Percentiles rank a stretch among this genome's conserved stretches.
phyloP scores from a whole-genome alignment of 2,113 vertebrate genomes.

The Epinephelus fuscoguttatus region DNA sequence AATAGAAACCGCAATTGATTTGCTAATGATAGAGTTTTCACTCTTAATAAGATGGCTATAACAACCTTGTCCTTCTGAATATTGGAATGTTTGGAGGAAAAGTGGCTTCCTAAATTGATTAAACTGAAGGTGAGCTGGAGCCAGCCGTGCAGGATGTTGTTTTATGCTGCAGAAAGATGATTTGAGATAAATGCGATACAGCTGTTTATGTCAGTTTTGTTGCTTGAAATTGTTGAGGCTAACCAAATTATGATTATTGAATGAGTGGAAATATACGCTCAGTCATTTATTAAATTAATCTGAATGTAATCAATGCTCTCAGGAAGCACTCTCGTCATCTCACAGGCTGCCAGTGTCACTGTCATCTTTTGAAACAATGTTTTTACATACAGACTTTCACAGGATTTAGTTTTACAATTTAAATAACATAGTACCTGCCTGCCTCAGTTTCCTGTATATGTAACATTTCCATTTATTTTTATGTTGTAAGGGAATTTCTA shows the following conservation, averaged over 20 bases:
- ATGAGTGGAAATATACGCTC: slow-evolving; percentile 38
- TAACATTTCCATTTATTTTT: not conserved
- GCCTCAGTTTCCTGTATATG: not conserved
- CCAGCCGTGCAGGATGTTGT: slow-evolving; percentile 58
- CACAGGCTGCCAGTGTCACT: not conserved
- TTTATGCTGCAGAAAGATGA: slow-evolving; percentile 67
- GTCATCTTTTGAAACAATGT: not conserved
- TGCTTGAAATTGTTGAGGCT: slow-evolving; percentile 31
- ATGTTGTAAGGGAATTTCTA: not conserved
- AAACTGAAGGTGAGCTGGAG: slow-evolving; percentile 66
- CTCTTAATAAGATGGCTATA: slow-evolving; percentile 63
- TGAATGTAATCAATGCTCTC: slow-evolving; percentile 3
- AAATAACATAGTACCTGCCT: not conserved
- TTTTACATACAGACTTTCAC: not conserved
- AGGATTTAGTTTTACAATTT: not conserved
- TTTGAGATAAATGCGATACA: slow-evolving; percentile 67
- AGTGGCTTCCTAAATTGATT: slow-evolving; percentile 75
- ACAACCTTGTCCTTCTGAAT: slow-evolving; percentile 60
- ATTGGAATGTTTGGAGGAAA: slow-evolving; percentile 55
- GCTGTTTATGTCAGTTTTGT: slow-evolving; percentile 36
- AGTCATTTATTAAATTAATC: slow-evolving; percentile 34
- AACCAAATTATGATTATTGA: slow-evolving; percentile 45
- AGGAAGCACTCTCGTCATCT: not conserved
- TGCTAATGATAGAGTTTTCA: slow-evolving; percentile 73
- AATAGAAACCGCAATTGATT: slow-evolving; percentile 76